Evolutionary conservation across 2,113 vertebrate genomes (phyloP).

Genomic region (Caretta caretta): DNA sequence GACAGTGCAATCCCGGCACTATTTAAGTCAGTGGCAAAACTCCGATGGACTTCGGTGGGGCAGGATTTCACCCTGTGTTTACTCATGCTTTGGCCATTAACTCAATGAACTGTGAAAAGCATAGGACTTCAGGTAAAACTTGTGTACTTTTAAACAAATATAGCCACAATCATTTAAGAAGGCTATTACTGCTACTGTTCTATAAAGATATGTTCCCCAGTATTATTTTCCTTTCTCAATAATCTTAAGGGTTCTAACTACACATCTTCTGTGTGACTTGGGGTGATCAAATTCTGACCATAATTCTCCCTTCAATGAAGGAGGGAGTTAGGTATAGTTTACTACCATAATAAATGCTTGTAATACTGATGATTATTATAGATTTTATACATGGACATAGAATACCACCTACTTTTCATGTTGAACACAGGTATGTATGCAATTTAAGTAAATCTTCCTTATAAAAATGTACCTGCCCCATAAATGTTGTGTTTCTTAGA

Average conservation of each 20-base stretch:
- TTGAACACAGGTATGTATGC: not conserved
- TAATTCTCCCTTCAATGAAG: not conserved
- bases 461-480: not conserved
- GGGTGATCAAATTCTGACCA: not conserved
- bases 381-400: not conserved
- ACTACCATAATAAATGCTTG: not conserved
- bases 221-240: not conserved
- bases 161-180: not conserved
- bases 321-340: not conserved
- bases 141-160: not conserved
- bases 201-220: not conserved
- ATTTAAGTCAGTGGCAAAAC: not conserved
- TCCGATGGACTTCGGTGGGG: not conserved
- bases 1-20: not conserved
- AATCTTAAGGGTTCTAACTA: not conserved
- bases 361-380: not conserved
- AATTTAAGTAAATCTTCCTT: not conserved
- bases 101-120: not conserved
- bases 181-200: not conserved
- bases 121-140: not conserved
- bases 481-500: not conserved
- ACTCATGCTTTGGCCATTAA: not conserved
- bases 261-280: not conserved
- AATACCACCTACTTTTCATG: rapidly evolving
- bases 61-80: not conserved